Evolutionary conservation across 2,113 vertebrate genomes (phyloP).

Genomic region (Dromaius novaehollandiae): DNA sequence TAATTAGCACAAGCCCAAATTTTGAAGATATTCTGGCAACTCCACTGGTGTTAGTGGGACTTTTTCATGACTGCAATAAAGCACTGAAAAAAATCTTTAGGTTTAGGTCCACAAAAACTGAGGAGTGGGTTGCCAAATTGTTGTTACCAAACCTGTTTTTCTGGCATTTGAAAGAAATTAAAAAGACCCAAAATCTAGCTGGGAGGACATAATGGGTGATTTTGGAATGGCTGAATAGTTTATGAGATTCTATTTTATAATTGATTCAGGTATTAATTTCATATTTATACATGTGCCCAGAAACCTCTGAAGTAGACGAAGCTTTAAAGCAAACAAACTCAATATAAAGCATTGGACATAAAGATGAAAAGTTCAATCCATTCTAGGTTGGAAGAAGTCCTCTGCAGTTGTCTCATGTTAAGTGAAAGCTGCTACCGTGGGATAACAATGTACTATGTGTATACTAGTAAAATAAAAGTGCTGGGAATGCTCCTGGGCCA

Average conservation of each 20-base stretch:
- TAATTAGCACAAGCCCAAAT: neutral
- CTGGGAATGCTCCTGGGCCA: neutral
- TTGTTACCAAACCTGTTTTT: neutral
- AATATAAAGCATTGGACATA: neutral
- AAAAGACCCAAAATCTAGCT: neutral
- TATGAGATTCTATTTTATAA: neutral
- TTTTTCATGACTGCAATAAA: neutral
- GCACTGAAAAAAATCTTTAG: neutral
- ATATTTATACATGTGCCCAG: neutral
- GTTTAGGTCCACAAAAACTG: neutral
- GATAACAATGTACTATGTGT: too few species aligned
- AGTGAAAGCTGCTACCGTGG: neutral
- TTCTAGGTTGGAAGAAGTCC: neutral
- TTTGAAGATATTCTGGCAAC: neutral
- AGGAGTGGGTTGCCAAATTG: neutral
- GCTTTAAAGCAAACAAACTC: neutral
- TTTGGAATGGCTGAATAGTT: neutral
- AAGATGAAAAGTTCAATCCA: neutral
- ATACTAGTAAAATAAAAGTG: neutral
- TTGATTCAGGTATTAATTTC: neutral
- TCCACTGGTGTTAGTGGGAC: neutral
- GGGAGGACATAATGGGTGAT: neutral
- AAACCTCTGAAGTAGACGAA: neutral
- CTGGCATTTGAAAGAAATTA: neutral
- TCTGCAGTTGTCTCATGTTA: neutral